Percentiles rank a stretch among this genome's conserved stretches.
These are phyloP conservation scores for Periophthalmus magnuspinnatus DNA, from an alignment of 2,797 vertebrate genomes.

Conservation along the genomic window DNA sequence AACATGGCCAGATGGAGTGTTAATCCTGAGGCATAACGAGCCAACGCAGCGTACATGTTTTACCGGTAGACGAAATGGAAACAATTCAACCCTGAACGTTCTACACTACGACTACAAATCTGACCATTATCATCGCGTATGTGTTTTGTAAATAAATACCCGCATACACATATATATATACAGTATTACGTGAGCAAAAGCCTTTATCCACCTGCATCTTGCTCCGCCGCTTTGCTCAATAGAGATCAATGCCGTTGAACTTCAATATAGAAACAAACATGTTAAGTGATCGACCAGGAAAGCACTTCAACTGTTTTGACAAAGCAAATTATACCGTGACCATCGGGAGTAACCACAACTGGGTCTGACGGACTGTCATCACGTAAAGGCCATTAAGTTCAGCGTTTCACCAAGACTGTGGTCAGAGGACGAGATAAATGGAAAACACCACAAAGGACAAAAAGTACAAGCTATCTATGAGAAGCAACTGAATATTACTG, in stretches of 20 bases:
- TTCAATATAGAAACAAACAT: constrained; percentile 26
- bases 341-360: constrained; percentile 9
- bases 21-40: neutral
- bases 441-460: neutral
- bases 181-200: neutral
- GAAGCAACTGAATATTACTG: neutral
- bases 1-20: neutral
- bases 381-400: constrained; percentile 41
- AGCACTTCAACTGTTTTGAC: constrained; percentile 22
- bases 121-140: neutral
- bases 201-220: constrained; percentile 20
- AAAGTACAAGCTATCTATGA: neutral
- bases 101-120: neutral
- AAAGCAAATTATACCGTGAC: constrained; percentile 24
- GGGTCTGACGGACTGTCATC: constrained; percentile 43
- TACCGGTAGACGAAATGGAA: neutral
- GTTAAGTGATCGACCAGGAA: constrained; percentile 19
- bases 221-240: constrained; percentile 50
- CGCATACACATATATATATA: neutral
- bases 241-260: constrained; percentile 58
- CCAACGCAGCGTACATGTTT: neutral
- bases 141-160: neutral
- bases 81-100: neutral
- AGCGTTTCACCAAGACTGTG: constrained; percentile 51
- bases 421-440: constrained; percentile 17